Conservation (phyloP, 2,888 invertebrate species). For the Cephus runcator region DNA sequence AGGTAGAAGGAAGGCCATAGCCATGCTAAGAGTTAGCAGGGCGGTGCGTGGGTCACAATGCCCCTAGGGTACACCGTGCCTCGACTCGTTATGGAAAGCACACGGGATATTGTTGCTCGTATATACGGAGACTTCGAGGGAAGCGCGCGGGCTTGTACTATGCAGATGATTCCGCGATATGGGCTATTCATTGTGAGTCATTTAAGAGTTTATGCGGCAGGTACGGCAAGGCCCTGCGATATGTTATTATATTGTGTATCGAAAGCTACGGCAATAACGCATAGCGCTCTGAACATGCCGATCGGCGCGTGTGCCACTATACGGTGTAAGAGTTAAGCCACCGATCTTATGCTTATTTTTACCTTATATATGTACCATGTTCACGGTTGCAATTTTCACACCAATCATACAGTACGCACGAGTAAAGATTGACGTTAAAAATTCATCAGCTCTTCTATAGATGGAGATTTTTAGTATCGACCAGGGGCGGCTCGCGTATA, state of each 20-base stretch:
- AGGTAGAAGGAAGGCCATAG: conserved; percentile 33
- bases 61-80: conserved; percentile 42
- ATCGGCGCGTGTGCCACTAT: conserved; percentile 4
- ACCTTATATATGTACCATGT: too few species aligned
- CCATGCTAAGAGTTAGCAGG: conserved; percentile 50
- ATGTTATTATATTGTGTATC: conserved; percentile 52
- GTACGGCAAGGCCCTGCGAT: conserved; percentile 38
- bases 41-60: conserved; percentile 61
- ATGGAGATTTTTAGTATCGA: not conserved
- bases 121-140: conserved; percentile 48
- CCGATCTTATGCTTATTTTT: not conserved
- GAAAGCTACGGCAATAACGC: conserved; percentile 34
- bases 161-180: conserved; percentile 62
- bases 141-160: conserved; percentile 53
- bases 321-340: not conserved
- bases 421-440: not conserved
- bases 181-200: conserved; percentile 60
- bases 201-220: conserved; percentile 53
- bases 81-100: conserved; percentile 56
- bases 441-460: not conserved
- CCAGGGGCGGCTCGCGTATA: too few species aligned
- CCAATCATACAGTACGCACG: not conserved
- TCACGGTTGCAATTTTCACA: not conserved
- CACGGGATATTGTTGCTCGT: conserved; percentile 55
- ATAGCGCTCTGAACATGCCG: conserved; percentile 4